Evolutionary conservation across 2,888 invertebrate genomes (phyloP), one percentile per base, ranked within the genome.

Genomic region (Macrosoma leucophasiata): DNA sequence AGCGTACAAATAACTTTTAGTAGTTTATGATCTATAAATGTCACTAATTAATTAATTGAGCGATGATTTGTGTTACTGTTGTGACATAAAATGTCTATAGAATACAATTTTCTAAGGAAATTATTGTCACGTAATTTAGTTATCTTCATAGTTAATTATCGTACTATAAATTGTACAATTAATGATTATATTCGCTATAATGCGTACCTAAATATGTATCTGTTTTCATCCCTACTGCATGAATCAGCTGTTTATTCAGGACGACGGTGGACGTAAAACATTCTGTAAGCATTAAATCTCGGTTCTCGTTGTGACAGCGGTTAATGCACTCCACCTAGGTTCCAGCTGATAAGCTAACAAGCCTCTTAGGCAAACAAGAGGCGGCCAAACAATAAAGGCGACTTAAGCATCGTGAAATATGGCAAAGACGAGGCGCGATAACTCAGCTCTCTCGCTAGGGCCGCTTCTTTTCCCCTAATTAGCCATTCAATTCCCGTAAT

Each of bases 401-500:
- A 74, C 71, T 70, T 76, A 69, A 76, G 76, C 72, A 63, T 71
- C 68, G 75, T 81, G 77, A 82, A 79, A 77, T 82, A 79, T 76
- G 70, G 81, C 52, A 49, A 64, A 71, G 72, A 77, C 79, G 77
- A 73, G 73, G 56, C 55, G 63, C 67, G 77, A 76, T 79, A 79
- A 76, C 67, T 79, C 68, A 77, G 75, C 57, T 53, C 45, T 63
- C 58, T 63, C 50, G 61, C 61, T 58, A 60, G 60, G 64, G 63
- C 62, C 64, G 74, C 75, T 79, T 81, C 77, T 82, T 82, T 82
- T 82, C 67, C 77, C 71, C 78, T 82, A 81, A 84, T 84, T 82
- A 84, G 82, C 75, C 77, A 82, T 82, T 84, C 84, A 77, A 79
- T 82, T 78, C 81, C 74, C 82, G 82, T 82, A 82, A 81, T 82